phyloP scores from a whole-genome alignment of 2,797 vertebrate species.

The Bovichtus diacanthus region DNA sequence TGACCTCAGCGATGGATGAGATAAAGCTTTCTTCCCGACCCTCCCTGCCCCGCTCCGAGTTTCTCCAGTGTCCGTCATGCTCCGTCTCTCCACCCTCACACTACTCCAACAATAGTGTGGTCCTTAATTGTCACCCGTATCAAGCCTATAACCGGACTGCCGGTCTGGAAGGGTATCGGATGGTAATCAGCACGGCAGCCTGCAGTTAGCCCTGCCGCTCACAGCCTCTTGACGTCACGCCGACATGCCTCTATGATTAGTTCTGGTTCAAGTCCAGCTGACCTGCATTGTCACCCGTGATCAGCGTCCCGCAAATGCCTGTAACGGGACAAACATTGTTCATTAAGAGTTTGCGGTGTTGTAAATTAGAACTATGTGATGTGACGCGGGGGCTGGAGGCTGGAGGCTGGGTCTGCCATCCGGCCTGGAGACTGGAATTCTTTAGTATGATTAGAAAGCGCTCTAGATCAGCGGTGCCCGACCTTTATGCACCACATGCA shows the following conservation, averaged over 20 bases:
- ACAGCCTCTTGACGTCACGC: slow-evolving; percentile 59
- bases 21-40: slow-evolving; percentile 55
- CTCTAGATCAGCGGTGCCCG: too few relatives aligned
- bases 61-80: slow-evolving; percentile 33
- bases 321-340: slow-evolving; percentile 59
- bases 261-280: slow-evolving; percentile 63
- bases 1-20: slow-evolving; percentile 68
- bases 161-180: slow-evolving; percentile 57
- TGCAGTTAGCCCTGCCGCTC: slow-evolving; percentile 56
- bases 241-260: slow-evolving; percentile 67
- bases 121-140: slow-evolving; percentile 68
- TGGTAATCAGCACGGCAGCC: slow-evolving; percentile 67
- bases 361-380: slow-evolving; percentile 33
- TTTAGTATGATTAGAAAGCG: too few relatives aligned
- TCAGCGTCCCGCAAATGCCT: slow-evolving; percentile 57
- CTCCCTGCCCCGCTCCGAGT: slow-evolving; percentile 28
- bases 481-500: too few relatives aligned
- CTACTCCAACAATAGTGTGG: slow-evolving; percentile 54
- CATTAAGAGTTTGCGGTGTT: slow-evolving; percentile 42
- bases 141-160: slow-evolving; percentile 35
- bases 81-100: slow-evolving; percentile 41
- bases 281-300: slow-evolving; percentile 66
- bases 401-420: background rate
- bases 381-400: slow-evolving; percentile 8
- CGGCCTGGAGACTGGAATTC: slow-evolving; percentile 31